Evolutionary conservation across 2,888 invertebrate genomes (phyloP).

Genomic region (Melolontha melolontha): DNA sequence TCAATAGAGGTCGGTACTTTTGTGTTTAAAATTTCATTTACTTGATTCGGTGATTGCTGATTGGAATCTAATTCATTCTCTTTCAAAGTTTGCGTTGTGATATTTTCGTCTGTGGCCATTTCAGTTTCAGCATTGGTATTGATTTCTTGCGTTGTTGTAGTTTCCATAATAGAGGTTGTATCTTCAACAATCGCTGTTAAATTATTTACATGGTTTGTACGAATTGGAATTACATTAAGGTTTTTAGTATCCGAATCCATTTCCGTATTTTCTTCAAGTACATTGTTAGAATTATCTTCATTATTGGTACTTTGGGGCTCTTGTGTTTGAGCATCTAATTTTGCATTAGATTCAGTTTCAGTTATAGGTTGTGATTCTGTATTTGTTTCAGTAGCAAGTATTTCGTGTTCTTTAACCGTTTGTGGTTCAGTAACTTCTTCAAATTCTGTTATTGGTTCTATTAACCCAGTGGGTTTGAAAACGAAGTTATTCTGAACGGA

Average conservation of each 20-base stretch:
- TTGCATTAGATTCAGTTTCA: constrained; percentile 45
- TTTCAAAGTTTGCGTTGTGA: constrained; percentile 38
- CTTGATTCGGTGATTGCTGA: background rate
- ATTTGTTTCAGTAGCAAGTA: constrained; percentile 42
- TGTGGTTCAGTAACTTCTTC: constrained; percentile 49
- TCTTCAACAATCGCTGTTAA: background rate
- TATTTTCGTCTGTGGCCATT: constrained; percentile 44
- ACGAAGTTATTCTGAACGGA: too few species aligned
- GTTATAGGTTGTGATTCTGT: constrained; percentile 51
- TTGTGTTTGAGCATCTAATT: constrained; percentile 41
- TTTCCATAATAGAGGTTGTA: constrained; percentile 29
- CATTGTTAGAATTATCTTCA: background rate
- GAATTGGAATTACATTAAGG: constrained; percentile 17
- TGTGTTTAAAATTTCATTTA: constrained; percentile 1
- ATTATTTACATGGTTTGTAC: constrained; percentile 9
- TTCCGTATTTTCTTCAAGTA: background rate
- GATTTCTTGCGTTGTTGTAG: constrained; percentile 40
- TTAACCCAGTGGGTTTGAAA: too few species aligned
- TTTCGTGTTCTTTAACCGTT: constrained; percentile 44
- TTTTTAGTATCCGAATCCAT: background rate
- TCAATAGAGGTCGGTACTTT: background rate
- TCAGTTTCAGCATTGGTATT: constrained; percentile 42
- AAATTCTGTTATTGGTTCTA: constrained; percentile 48
- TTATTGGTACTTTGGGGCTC: too few species aligned
- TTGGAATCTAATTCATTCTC: too few species aligned